Evolutionary conservation across 2,113 vertebrate genomes (phyloP), one percentile per base, ranked within the genome.

Genomic region (Hyaena hyaena): DNA sequence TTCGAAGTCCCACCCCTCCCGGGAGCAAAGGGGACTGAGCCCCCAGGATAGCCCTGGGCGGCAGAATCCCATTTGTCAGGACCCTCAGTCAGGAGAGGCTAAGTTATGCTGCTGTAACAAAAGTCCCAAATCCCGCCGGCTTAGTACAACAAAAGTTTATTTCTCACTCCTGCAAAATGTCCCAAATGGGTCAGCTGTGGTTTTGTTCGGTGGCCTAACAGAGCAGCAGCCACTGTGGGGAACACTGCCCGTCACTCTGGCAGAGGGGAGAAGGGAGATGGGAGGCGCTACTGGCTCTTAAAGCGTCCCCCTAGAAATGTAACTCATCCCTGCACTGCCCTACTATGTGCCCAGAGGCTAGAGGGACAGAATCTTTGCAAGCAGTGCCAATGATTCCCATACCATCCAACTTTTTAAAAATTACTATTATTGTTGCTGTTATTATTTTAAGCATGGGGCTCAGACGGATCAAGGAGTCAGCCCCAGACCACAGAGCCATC

Each of bases 61-160:
- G 0, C n/a, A 86, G 82, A 61, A 53, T 88, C 74, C 66, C 45
- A 81, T 76, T 33, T 28, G 43, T 83, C 82, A 80, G 91, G 58
- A 43, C 58, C 23, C 1, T 50, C 58, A 16, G 80, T 87, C 94
- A 92, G 95, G 84, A 94, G 71, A 50, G 68, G 68, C 39, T 24
- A 48, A 12, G 76, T 83, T 80, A 74, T 17, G 79, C 77, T 85
- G 69, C 24, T 8, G 21, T 58, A 50, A 94, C 83, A 94, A 89
- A 88, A 88, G 77, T 45, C 63, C 61, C 77, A 79, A 92, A 92
- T 92, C 88, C 77, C 80, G 10, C 61, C 0, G 31, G 84, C 79
- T 96, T 95, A 82, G 24, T 50, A 24, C 74, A 63, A 77, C 74
- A 82, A 83, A 95, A 50, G 87, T 31, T 45, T 33, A 31, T 61